Conservation (phyloP, 2,888 invertebrate species). For the Trichogramma evanescens region DNA sequence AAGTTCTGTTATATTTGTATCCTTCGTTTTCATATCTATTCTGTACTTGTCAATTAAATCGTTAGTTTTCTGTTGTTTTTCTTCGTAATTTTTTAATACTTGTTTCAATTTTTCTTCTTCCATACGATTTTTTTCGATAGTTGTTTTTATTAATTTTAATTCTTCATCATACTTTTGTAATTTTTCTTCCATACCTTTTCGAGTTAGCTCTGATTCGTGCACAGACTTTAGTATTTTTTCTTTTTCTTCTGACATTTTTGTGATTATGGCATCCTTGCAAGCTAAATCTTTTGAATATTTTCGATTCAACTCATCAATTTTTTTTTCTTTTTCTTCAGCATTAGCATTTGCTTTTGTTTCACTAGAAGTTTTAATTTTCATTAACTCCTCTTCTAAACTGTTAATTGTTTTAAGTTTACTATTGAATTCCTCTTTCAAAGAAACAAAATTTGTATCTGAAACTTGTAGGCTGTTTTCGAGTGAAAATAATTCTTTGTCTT, state of each 20-base stretch:
- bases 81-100: slow-evolving; percentile 31
- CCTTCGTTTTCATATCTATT: slow-evolving; percentile 50
- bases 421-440: slow-evolving; percentile 24
- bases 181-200: slow-evolving; percentile 15
- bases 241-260: slow-evolving; percentile 13
- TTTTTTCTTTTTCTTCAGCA: slow-evolving; percentile 12
- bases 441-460: slow-evolving; percentile 29
- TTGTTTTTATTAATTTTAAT: slow-evolving; percentile 25
- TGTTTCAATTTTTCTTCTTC: slow-evolving; percentile 20
- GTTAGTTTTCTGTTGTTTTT: slow-evolving; percentile 45
- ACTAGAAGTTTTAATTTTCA: slow-evolving; percentile 45
- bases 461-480: slow-evolving; percentile 48
- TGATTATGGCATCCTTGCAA: slow-evolving; percentile 36
- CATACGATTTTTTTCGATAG: slow-evolving; percentile 24
- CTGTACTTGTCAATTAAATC: slow-evolving; percentile 44
- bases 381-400: slow-evolving; percentile 49
- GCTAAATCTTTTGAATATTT: slow-evolving; percentile 41
- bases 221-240: slow-evolving; percentile 15
- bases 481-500: slow-evolving; percentile 50
- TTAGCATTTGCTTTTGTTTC: neutral
- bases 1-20: slow-evolving; percentile 49
- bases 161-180: slow-evolving; percentile 20
- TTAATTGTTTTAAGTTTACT: slow-evolving; percentile 41
- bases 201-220: slow-evolving; percentile 15
- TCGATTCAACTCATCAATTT: slow-evolving; percentile 34